A percentile compares a stretch with the other conserved stretches of the same genome.
These are phyloP conservation scores for Rhogogaster chlorosoma DNA, from an alignment of 2,888 invertebrate genomes.

Conservation along the genomic window DNA sequence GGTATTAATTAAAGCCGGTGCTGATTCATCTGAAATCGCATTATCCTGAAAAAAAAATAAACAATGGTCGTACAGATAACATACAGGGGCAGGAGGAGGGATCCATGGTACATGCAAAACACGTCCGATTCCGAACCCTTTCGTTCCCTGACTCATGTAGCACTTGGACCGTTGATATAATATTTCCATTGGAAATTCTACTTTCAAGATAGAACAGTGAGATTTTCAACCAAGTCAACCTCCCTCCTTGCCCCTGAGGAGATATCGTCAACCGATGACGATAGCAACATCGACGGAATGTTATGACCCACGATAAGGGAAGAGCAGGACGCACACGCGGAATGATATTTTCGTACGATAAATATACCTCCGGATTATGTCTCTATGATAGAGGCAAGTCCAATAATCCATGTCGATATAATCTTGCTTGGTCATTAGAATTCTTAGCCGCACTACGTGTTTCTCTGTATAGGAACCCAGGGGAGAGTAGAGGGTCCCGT, in stretches of 20 bases:
- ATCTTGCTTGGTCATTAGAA: conserved; percentile 17
- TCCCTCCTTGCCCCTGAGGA: neutral
- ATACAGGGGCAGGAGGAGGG: neutral
- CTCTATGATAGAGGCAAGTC: neutral
- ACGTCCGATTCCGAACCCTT: neutral
- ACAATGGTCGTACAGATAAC: neutral
- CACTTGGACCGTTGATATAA: neutral
- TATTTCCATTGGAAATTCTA: neutral
- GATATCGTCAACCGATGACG: neutral
- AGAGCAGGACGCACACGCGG: neutral
- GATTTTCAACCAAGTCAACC: neutral
- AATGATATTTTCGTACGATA: neutral
- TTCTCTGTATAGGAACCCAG: conserved; percentile 4
- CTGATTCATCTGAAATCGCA: neutral
- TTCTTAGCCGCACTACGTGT: conserved; percentile 29
- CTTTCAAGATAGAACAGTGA: neutral
- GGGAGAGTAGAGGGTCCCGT: conserved; percentile 14
- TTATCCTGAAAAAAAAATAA: neutral
- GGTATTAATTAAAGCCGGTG: neutral
- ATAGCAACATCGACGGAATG: neutral
- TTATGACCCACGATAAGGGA: neutral
- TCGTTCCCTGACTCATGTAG: neutral
- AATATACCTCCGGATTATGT: neutral
- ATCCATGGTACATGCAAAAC: neutral
- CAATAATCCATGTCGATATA: conserved; percentile 31